Evolutionary conservation across 2,888 invertebrate genomes (phyloP), one percentile per base, ranked within the genome.

Genomic region (Apamea epomidion): DNA sequence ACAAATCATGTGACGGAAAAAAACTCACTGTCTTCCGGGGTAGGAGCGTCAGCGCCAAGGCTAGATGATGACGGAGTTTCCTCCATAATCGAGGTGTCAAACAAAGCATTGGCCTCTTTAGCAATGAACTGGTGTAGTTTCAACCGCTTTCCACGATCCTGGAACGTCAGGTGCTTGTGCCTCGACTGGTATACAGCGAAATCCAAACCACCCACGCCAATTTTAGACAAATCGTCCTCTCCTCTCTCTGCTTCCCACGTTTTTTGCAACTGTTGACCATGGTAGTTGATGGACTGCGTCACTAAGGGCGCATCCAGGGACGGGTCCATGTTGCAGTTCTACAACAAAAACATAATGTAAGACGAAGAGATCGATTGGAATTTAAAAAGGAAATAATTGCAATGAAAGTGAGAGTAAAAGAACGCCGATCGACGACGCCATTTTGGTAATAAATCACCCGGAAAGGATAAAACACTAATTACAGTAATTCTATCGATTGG

Each of bases 51-150:
- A 70, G 97, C 96, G 48, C 97, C 95, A 84, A 97, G 93, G 78
- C 95, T 97, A 51, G 97, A 97, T 1, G 96, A 95, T 8, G 96
- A 94, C 54, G 97, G 97, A 37, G 95, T 92, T 87, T 97, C 97
- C 84, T 97, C 97, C 91, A 93, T 93, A 60, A 96, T 93, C 58
- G 95, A 97, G 85, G 95, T 93, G 93, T 97, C 98, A 93, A 98
- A 99, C 86, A 99, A 97, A 74, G 98, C 97, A 92, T 97, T 97
- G 3, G 99, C 98, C 95, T 99, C 99, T 91, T 98, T 98, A 18
- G 98, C 98, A 90, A 99, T 98, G 95, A 99, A 99, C 92, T 99
- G 98, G 92, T 99, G 98, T 67, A 99, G 96, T 93, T 98, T 99
- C 77, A 98, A 95, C 42, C 99, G 97, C 93, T 98, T 98, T 0